These are phyloP conservation scores for Tyrophagus putrescentiae DNA, from an alignment of 1,140 invertebrate genomes.

Conservation along the genomic window DNA sequence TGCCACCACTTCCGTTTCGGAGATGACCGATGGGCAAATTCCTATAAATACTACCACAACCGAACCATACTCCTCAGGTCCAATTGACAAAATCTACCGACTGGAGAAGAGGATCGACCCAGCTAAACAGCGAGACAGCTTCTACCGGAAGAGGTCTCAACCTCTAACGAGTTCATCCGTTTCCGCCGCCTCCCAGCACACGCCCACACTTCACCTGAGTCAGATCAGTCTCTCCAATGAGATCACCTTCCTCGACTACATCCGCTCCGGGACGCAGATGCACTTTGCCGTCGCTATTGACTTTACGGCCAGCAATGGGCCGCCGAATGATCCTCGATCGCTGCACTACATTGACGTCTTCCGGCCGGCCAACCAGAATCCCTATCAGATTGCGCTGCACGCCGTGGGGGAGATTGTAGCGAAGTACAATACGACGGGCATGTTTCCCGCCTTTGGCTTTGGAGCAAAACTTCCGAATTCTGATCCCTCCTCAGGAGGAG, in stretches of 20 bases:
- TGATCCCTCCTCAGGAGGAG: too few relatives aligned
- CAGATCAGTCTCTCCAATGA: constrained; percentile 17
- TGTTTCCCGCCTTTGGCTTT: constrained; percentile 25
- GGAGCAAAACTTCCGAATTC: constrained; percentile 24
- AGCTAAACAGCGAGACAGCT: too few relatives aligned
- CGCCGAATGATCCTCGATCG: constrained; percentile 41
- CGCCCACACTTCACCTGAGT: too few relatives aligned
- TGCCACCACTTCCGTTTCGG: constrained; percentile 18
- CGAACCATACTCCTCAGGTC: too few relatives aligned
- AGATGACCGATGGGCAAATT: too few relatives aligned
- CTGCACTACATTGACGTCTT: constrained; percentile 37
- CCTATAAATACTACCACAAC: too few relatives aligned
- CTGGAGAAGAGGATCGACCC: too few relatives aligned
- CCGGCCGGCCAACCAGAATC: constrained; percentile 36
- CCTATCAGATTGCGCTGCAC: constrained; percentile 44
- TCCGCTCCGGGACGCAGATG: constrained; percentile 35
- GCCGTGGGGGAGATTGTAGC: constrained; percentile 49
- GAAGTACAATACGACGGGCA: constrained; percentile 39
- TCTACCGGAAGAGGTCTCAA: too few relatives aligned
- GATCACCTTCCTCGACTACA: constrained; percentile 24
- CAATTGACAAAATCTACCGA: too few relatives aligned
- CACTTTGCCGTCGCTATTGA: constrained; percentile 50
- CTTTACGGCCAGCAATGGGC: constrained; percentile 52
- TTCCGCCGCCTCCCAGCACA: too few relatives aligned
- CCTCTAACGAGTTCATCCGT: too few relatives aligned